Evolutionary conservation across 2,888 invertebrate species (phyloP), one percentile per base, ranked within the genome.

Genomic region (Agrotis puta): DNA sequence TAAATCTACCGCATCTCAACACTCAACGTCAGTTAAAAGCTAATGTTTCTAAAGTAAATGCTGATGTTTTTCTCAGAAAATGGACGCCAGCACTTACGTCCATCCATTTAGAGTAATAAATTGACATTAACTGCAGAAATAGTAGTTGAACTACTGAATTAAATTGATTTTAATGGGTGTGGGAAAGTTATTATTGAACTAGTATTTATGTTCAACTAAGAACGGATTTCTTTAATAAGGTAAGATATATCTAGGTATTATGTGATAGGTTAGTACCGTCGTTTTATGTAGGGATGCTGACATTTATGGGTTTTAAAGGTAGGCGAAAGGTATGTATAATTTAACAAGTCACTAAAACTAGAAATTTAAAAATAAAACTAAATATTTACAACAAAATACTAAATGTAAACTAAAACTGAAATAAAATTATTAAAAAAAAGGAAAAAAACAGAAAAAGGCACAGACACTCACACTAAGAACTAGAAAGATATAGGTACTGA

Each of bases 41-140:
- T 59, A 59, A 73, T 57, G 57, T 64, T 61, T 72, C 56, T 11
- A 53, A 74, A 64, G 33, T 66, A 66, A 75, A 66, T 13, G 54
- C 13, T 47, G 18, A 5, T 33, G 50, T 61, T 16, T 57, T 45
- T 33, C 45, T 9, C n/a, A 47, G 43, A 58, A 58, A 64, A 80
- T 48, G 61, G 65, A 62, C 43, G 47, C 13, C 0, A 0, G 54
- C 63, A 45, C 66, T 76, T 51, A 74, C 57, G 48, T 45, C n/a
- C 18, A 14, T 24, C 20, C 33, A 13, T 57, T 62, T 20, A 18
- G 0, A 27, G 62, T 45, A 62, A 74, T 65, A 57, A 62, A 80
- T 65, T 45, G 57, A 62, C 57, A 51, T 47, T 65, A 53, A 57
- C 20, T 53, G 22, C 33, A 20, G 54, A 43, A 56, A 64, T 13